A percentile compares a stretch with the other conserved stretches of the same genome.
Conservation (phyloP, 2,797 vertebrate species). For the Schizothorax lantsangensis region DNA sequence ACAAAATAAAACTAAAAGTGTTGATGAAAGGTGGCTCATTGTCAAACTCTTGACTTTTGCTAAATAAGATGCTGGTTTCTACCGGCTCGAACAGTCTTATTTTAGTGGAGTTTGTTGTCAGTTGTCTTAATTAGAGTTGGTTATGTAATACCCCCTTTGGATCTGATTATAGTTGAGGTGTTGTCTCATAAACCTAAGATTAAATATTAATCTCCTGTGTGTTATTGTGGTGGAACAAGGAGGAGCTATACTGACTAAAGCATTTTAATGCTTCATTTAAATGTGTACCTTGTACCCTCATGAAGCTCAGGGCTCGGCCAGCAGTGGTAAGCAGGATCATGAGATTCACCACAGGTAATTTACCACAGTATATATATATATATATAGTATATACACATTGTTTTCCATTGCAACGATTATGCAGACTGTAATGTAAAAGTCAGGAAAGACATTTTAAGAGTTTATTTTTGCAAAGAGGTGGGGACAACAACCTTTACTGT, state of each 20-base stretch:
- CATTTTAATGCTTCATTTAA: constrained; percentile 64
- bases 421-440: not conserved
- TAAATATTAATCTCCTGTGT: constrained; percentile 82
- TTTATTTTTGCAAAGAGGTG: not conserved
- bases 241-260: constrained; percentile 59
- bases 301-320: constrained; percentile 13
- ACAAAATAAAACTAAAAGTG: not conserved
- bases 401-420: not conserved
- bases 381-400: not conserved
- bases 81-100: not conserved
- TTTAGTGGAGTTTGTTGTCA: not conserved
- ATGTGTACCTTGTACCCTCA: constrained; percentile 78
- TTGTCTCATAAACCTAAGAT: constrained; percentile 66
- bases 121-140: constrained; percentile 1
- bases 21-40: not conserved
- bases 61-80: not conserved
- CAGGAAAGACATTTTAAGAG: not conserved
- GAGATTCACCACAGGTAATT: constrained; percentile 79
- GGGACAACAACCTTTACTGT: not conserved
- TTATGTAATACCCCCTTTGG: constrained; percentile 30
- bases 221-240: constrained; percentile 48
- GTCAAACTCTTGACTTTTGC: not conserved
- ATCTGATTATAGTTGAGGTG: constrained; percentile 18
- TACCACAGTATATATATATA: not conserved
- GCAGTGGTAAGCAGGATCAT: constrained; percentile 63